phyloP scores from a whole-genome alignment of 2,797 vertebrate genomes.

The Tenualosa ilisha region DNA sequence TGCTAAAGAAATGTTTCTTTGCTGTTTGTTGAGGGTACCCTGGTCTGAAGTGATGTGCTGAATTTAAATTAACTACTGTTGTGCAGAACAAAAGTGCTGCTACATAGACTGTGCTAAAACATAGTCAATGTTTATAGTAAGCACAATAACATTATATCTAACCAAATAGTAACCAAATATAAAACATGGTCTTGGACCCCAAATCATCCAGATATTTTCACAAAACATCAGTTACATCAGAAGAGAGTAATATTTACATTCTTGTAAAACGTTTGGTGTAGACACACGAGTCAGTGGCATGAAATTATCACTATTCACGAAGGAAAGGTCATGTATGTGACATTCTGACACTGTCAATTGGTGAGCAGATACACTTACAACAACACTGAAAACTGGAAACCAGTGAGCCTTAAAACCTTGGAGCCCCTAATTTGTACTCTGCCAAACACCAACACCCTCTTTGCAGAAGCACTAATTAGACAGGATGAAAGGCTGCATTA shows the following conservation, averaged over 20 bases:
- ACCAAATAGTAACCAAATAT: background rate
- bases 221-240: background rate
- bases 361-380: background rate
- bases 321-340: background rate
- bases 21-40: background rate
- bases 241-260: background rate
- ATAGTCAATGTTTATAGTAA: background rate
- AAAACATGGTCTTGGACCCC: background rate
- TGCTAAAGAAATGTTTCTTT: background rate
- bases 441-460: slow-evolving; percentile 50
- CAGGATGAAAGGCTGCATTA: slow-evolving; percentile 59
- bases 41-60: background rate
- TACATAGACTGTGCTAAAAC: background rate
- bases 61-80: background rate
- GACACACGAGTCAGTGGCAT: background rate
- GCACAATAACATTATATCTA: background rate
- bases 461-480: slow-evolving; percentile 57
- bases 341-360: background rate
- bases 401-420: slow-evolving; percentile 37
- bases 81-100: background rate
- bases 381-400: slow-evolving; percentile 25
- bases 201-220: background rate
- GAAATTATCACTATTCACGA: background rate
- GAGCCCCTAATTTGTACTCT: slow-evolving; percentile 42
- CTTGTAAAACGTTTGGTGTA: background rate